Conservation (phyloP, 2,888 invertebrate genomes). For the Dilophus febrilis region DNA sequence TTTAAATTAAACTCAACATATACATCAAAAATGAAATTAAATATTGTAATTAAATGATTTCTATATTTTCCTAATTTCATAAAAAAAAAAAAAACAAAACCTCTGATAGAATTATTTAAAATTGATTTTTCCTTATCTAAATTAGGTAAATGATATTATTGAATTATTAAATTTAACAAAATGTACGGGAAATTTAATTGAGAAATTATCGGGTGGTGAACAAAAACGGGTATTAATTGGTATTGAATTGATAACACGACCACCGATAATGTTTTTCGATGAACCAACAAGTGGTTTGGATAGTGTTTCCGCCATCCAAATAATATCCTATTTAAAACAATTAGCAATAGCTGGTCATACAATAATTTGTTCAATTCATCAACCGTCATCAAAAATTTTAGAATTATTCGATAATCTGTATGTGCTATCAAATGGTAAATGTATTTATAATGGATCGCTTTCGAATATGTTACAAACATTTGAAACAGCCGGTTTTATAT, state of each 20-base stretch:
- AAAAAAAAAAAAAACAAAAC: too few species aligned
- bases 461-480: slow-evolving; percentile 55
- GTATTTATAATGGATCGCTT: slow-evolving; percentile 62
- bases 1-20: slow-evolving; percentile 57
- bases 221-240: slow-evolving; percentile 78
- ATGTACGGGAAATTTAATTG: slow-evolving; percentile 46
- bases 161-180: slow-evolving; percentile 51
- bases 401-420: slow-evolving; percentile 78
- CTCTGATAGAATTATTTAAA: too few species aligned
- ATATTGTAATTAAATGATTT: slow-evolving; percentile 37
- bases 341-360: slow-evolving; percentile 68
- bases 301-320: slow-evolving; percentile 64
- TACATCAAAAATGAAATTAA: slow-evolving; percentile 39
- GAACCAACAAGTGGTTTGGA: slow-evolving; percentile 82
- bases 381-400: slow-evolving; percentile 71
- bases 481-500: slow-evolving; percentile 44
- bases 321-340: slow-evolving; percentile 56
- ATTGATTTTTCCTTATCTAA: too few species aligned
- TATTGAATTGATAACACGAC: slow-evolving; percentile 76
- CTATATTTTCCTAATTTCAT: too few species aligned
- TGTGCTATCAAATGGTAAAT: slow-evolving; percentile 58
- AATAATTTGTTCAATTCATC: slow-evolving; percentile 77
- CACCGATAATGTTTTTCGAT: slow-evolving; percentile 85
- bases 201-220: slow-evolving; percentile 70
- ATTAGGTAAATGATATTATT: slow-evolving; percentile 67